These are phyloP conservation scores for Coreius guichenoti DNA, from an alignment of 2,797 vertebrate species.

Conservation along the genomic window DNA sequence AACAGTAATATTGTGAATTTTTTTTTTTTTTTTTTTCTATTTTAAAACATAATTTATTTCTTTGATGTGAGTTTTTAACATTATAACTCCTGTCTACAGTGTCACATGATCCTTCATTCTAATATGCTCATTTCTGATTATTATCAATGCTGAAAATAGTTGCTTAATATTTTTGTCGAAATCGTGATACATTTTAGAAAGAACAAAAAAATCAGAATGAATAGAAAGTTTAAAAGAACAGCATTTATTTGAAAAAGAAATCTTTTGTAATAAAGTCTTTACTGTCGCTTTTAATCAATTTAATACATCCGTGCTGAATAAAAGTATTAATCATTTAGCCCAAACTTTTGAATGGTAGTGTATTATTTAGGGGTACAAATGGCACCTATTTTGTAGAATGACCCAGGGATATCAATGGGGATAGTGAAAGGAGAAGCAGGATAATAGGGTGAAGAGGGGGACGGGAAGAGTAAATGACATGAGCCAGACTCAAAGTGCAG, in stretches of 20 bases:
- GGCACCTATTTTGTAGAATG: neutral
- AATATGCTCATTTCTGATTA: neutral
- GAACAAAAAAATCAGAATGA: neutral
- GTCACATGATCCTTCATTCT: neutral
- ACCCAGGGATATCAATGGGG: neutral
- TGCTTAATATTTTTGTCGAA: neutral
- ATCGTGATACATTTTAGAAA: neutral
- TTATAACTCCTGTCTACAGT: neutral
- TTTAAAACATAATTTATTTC: neutral
- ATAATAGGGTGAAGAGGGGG: neutral
- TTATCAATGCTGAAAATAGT: neutral
- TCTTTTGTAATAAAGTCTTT: neutral
- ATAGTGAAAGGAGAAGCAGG: neutral
- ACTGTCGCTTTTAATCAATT: neutral
- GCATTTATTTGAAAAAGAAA: neutral
- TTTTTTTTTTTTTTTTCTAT: neutral
- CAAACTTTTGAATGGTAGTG: neutral
- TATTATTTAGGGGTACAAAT: constrained; percentile 4
- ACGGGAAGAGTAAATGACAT: neutral
- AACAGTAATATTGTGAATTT: neutral
- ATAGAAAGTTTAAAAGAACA: neutral
- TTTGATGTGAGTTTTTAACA: neutral
- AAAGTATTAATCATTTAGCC: no score
- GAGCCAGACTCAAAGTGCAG: neutral
- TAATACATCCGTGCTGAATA: no score